phyloP scores from a whole-genome alignment of 2,888 invertebrate species.

The Coronaproctus castanopsis region DNA sequence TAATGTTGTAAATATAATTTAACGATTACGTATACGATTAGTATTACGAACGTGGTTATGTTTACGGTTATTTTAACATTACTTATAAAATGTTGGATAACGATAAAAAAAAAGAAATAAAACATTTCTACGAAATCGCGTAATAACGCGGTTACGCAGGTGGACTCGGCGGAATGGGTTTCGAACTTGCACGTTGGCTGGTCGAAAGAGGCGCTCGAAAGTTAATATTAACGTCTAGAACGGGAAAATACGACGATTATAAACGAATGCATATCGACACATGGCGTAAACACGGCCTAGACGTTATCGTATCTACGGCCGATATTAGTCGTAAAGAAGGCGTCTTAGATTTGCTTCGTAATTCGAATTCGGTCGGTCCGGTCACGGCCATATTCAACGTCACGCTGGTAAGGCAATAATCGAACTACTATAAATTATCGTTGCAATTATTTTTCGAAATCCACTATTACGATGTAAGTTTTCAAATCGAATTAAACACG shows the following conservation, averaged over 20 bases:
- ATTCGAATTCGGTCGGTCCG: slow-evolving; percentile 9
- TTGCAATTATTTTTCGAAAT: no score
- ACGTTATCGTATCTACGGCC: slow-evolving; percentile 12
- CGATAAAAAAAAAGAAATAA: no score
- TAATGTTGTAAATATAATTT: no score
- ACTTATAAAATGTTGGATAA: no score
- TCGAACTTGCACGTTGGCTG: slow-evolving; percentile 16
- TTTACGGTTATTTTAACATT: no score
- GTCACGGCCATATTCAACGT: slow-evolving; percentile 15
- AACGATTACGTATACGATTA: no score
- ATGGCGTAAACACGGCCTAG: slow-evolving; percentile 8
- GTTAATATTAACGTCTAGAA: slow-evolving; percentile 15
- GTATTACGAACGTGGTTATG: no score
- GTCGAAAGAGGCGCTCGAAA: slow-evolving; percentile 12
- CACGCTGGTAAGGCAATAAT: slow-evolving; percentile 14
- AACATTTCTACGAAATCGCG: no score
- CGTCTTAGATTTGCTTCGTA: slow-evolving; percentile 18
- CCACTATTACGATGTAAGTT: no score
- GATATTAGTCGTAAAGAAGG: slow-evolving; percentile 12
- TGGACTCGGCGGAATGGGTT: slow-evolving; percentile 17
- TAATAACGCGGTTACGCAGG: no score
- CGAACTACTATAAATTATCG: background rate
- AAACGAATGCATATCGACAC: slow-evolving; percentile 11
- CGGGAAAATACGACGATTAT: slow-evolving; percentile 14
- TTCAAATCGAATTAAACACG: no score